Evolutionary conservation across 1,140 invertebrate species (phyloP), one percentile per base, ranked within the genome.

Genomic region (Lasaia peninsularis): DNA sequence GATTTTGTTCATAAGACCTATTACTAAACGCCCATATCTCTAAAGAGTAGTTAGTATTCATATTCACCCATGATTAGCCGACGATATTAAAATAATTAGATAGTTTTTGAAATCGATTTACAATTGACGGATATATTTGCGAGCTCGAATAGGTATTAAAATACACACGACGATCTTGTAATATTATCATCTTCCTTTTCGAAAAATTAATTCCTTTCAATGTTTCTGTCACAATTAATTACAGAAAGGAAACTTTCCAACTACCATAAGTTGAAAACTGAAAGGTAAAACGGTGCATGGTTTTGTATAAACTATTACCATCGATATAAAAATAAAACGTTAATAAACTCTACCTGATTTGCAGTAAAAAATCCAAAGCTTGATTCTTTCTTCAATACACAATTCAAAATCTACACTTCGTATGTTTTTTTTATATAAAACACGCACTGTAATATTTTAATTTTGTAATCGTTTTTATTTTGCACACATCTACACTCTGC

Each of bases 391-490:
- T 48, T 21, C 0, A 21, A 48, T 21, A 20, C 40, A 48, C 40
- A 48, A 48, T 20, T 20, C 10, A 48, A 48, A 21, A 21, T 48
- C 10, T 48, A 48, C 40, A 48, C 40, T n/a, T 28, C 8, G 20
- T n/a, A 48, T 21, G 40, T 21, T 20, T 48, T 10, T 40, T 40
- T 48, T 48, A 20, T 48, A 21, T 48, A 21, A 48, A 48, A 48
- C 40, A 48, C 40, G 40, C 40, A 48, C 40, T 16, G 40, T 18
- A 21, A 48, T 48, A 48, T 44, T 44, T 44, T 20, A 24, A 48
- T 48, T 48, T 21, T 48, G 40, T 48, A 21, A 48, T 9, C 20
- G 40, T 4, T 44, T n/a, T n/a, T 21, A 48, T 48, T 48, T 21
- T 21, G 20, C 20, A 48, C 40, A 48, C 40, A 48, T 20, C 40